A percentile compares a stretch with the other conserved stretches of the same genome.
phyloP scores from a whole-genome alignment of 2,797 vertebrate species.

The Lindbergichthys nudifrons region DNA sequence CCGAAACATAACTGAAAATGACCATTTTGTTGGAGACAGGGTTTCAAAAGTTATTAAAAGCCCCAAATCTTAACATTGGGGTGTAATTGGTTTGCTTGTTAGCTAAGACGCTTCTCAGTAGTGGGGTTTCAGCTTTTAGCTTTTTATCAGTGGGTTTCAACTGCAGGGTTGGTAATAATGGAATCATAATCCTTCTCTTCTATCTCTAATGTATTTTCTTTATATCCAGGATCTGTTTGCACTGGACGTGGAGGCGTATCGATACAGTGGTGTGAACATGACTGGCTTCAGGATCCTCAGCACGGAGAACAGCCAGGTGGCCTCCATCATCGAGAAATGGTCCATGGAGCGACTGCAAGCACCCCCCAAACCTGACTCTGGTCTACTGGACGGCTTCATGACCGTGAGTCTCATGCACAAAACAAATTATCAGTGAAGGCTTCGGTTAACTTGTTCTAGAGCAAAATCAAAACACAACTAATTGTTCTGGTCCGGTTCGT shows the following conservation, averaged over 20 bases:
- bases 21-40: no score
- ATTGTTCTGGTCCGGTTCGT: neutral
- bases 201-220: neutral
- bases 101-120: neutral
- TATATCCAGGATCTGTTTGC: slow-evolving; percentile 93
- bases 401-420: slow-evolving; percentile 86
- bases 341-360: slow-evolving; percentile 93
- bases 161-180: neutral
- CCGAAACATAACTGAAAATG: no score
- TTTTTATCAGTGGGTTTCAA: neutral
- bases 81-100: slow-evolving; percentile 2
- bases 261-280: slow-evolving; percentile 97
- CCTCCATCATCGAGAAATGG: slow-evolving; percentile 93
- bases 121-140: neutral
- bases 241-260: slow-evolving; percentile 94
- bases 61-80: neutral
- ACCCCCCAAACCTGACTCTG: slow-evolving; percentile 89
- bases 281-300: slow-evolving; percentile 96
- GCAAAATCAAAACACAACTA: neutral
- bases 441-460: neutral
- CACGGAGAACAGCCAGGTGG: slow-evolving; percentile 90
- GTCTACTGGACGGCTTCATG: slow-evolving; percentile 94
- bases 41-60: neutral
- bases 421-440: neutral
- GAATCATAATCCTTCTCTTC: neutral